A percentile compares a stretch with the other conserved stretches of the same genome.
These are phyloP conservation scores for Pasiphila rectangulata DNA, from an alignment of 2,888 invertebrate species.

Conservation along the genomic window DNA sequence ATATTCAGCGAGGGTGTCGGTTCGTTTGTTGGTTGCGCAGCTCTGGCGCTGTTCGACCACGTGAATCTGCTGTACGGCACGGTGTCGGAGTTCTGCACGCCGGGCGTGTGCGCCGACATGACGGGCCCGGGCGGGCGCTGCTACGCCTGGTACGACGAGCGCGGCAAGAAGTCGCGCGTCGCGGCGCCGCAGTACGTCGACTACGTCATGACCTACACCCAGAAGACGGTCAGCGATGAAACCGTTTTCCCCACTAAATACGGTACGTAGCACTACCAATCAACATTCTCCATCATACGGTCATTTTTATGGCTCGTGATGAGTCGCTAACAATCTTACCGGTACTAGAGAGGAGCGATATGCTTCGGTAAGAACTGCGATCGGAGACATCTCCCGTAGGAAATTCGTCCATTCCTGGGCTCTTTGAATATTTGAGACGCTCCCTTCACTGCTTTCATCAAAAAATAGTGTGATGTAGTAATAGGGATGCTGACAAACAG, in stretches of 20 bases:
- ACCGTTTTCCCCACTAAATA: conserved; percentile 99
- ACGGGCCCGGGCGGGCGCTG: conserved; percentile 97
- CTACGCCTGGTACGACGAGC: conserved; percentile 99
- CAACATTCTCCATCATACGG: no score
- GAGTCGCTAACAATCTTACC: no score
- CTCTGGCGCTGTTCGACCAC: conserved; percentile 98
- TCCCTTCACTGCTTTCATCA: no score
- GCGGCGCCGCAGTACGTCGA: conserved; percentile 99
- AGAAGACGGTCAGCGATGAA: conserved; percentile 98
- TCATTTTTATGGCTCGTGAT: no score
- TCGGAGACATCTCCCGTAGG: no score
- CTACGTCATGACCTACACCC: conserved; percentile 99
- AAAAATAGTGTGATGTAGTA: no score
- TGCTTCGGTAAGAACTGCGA: no score
- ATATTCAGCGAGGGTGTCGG: no score
- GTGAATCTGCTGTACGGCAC: conserved; percentile 99
- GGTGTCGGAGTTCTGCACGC: conserved; percentile 99
- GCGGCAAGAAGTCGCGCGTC: conserved; percentile 98
- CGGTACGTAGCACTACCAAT: conserved; percentile 83
- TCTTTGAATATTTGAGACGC: no score
- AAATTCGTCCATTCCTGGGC: no score
- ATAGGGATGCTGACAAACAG: no score
- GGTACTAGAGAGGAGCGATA: no score
- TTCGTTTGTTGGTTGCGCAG: conserved; percentile 77
- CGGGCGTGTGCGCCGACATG: conserved; percentile 97